Evolutionary conservation across 2,113 vertebrate genomes (phyloP).

Genomic region (Forbesichthys agassizii): DNA sequence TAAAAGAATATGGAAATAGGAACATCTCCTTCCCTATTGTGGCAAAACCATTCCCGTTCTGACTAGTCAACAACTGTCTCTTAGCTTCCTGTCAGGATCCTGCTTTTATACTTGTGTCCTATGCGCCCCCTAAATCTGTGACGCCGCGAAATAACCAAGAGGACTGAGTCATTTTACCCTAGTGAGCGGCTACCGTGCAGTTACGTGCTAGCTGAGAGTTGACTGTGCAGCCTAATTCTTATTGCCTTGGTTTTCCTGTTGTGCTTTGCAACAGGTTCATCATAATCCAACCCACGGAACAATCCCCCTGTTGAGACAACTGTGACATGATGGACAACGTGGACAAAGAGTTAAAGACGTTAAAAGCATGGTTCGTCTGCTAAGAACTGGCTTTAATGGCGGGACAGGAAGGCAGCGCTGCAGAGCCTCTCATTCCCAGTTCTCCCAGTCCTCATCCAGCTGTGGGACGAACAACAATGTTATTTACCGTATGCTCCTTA

Average conservation of each 20-base stretch:
- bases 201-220: slow-evolving; percentile 39
- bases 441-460: slow-evolving; percentile 97
- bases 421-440: slow-evolving; percentile 86
- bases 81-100: slow-evolving; percentile 7
- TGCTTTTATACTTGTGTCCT: slow-evolving; percentile 25
- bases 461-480: slow-evolving; percentile 53
- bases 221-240: slow-evolving; percentile 40
- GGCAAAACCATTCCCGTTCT: slow-evolving; percentile 34
- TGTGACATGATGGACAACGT: slow-evolving; percentile 69
- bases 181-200: slow-evolving; percentile 17
- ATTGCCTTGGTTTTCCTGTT: slow-evolving; percentile 51
- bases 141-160: slow-evolving; percentile 41
- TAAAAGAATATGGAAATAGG: slow-evolving; percentile 21
- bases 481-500: too few species aligned
- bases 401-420: slow-evolving; percentile 33
- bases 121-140: slow-evolving; percentile 33
- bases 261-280: slow-evolving; percentile 46
- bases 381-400: slow-evolving; percentile 55
- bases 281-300: slow-evolving; percentile 42
- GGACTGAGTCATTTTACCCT: slow-evolving; percentile 21
- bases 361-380: slow-evolving; percentile 66
- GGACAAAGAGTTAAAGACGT: slow-evolving; percentile 72
- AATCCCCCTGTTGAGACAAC: slow-evolving; percentile 51
- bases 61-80: slow-evolving; percentile 18
- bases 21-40: slow-evolving; percentile 24